Evolutionary conservation across 2,888 invertebrate species (phyloP), one percentile per base, ranked within the genome.

Genomic region (Melanotus villosus): DNA sequence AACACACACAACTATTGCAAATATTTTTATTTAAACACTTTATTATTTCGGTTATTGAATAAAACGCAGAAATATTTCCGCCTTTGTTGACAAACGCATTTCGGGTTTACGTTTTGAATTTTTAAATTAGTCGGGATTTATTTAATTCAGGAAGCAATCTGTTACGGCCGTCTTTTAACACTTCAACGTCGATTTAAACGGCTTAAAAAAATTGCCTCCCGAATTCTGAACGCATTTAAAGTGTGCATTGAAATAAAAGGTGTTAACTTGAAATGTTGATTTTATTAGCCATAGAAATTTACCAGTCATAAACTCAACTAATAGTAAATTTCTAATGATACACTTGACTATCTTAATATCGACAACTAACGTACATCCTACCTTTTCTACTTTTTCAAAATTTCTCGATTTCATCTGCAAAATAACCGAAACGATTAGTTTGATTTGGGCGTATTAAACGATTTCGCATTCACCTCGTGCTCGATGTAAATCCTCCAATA

Each of bases 401-500:
- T 98, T 97, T 85, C 97, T 91, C 76, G 94, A 92, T 85, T 98
- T 98, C 92, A 99, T 96, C 96, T 97, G 91, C 72, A 92, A 92
- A 64, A 14, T 1, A 41, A 18, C 7, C 1, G 6, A 34, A 9
- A 32, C 7, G 1, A 32, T 32, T 32, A 1, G 7, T 32, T 32
- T 10, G 32, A 1, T 32, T 32, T 32, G 1, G 1, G 10, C 7
- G 1, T 10, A 1, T 32, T 9, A 32, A 34, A 50, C 14, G 14
- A 7, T 12, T 30, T n/a, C n/a, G n/a, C n/a, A 70, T 78, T 81
- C 85, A 95, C 95, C 92, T 98, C 98, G 86, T 97, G 97, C 82
- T 98, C 98, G 77, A 98, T 98, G 86, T 97, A 99, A 77, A 98
- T 95, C 86, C 98, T 97, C 99, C 99, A 99, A 84, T 95, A 99